Conservation (phyloP, 2,888 invertebrate species). For the Drosophila pseudotakahashii region DNA sequence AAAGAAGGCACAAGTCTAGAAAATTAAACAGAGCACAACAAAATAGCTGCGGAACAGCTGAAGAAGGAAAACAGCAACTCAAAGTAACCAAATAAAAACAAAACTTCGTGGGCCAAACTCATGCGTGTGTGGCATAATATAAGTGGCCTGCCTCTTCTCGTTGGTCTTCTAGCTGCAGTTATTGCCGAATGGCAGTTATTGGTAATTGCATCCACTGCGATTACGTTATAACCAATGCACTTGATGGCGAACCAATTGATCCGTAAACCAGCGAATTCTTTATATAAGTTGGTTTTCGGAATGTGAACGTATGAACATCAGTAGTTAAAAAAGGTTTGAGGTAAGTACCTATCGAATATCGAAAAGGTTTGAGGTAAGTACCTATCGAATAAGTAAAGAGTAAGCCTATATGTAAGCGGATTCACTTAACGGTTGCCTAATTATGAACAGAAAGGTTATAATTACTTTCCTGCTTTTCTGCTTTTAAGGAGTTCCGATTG, state of each 20-base stretch:
- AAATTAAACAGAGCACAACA: constrained; percentile 81
- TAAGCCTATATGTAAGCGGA: no score
- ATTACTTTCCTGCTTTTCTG: no score
- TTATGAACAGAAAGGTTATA: no score
- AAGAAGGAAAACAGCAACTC: constrained; percentile 15
- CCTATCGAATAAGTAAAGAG: no score
- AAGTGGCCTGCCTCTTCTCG: constrained; percentile 5
- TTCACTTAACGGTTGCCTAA: no score
- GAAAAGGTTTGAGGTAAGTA: no score
- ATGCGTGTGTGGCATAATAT: constrained; percentile 60
- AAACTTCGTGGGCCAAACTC: constrained; percentile 6
- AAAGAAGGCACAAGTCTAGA: constrained; percentile 58
- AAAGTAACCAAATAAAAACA: constrained; percentile 8
- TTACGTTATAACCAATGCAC: constrained; percentile 67
- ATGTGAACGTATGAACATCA: constrained; percentile 31
- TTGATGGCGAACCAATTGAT: constrained; percentile 48
- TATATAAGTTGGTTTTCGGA: not conserved
- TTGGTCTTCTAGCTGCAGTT: constrained; percentile 29
- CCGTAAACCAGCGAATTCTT: constrained; percentile 17
- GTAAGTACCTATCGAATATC: no score
- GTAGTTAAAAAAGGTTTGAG: no score
- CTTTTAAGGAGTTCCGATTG: no score
- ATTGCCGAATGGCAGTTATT: constrained; percentile 36
- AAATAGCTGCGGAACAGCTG: constrained; percentile 58
- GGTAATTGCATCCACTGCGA: constrained; percentile 35